Conservation (phyloP, 2,888 invertebrate genomes). For the Allophyes oxyacanthae region DNA sequence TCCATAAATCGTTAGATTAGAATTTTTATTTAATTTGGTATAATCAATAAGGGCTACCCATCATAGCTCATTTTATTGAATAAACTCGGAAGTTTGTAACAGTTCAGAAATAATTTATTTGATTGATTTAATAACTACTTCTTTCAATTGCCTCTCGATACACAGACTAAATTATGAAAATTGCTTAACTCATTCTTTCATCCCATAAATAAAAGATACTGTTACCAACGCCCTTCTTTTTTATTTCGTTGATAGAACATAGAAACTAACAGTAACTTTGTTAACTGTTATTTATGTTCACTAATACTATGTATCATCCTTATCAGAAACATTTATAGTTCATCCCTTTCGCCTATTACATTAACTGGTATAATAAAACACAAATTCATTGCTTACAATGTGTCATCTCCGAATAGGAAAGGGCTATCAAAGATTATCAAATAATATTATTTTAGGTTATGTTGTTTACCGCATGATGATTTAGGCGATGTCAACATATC, state of each 20-base stretch:
- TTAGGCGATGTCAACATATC: conserved; percentile 56
- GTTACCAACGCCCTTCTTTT: background rate
- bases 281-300: background rate
- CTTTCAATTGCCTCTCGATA: too few species aligned
- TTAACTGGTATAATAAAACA: conserved; percentile 31
- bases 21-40: too few species aligned
- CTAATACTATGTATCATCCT: conserved; percentile 9
- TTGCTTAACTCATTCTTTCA: too few species aligned
- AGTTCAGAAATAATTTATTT: too few species aligned
- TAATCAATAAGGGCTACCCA: too few species aligned
- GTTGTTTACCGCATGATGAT: conserved; percentile 56
- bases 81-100: too few species aligned
- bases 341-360: conserved; percentile 12
- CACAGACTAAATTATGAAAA: too few species aligned
- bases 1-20: too few species aligned
- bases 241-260: background rate
- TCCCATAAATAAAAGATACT: too few species aligned
- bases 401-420: conserved; percentile 20
- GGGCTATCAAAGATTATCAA: conserved; percentile 20
- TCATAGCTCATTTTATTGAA: too few species aligned
- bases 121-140: too few species aligned
- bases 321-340: conserved; percentile 14
- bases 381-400: conserved; percentile 29
- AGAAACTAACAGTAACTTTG: conserved; percentile 2
- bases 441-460: conserved; percentile 38